Percentiles rank a stretch among this genome's conserved stretches.
Evolutionary conservation across 92 coral and sea anemone species (phyloP).

Genomic region (Paramuricea clavata): DNA sequence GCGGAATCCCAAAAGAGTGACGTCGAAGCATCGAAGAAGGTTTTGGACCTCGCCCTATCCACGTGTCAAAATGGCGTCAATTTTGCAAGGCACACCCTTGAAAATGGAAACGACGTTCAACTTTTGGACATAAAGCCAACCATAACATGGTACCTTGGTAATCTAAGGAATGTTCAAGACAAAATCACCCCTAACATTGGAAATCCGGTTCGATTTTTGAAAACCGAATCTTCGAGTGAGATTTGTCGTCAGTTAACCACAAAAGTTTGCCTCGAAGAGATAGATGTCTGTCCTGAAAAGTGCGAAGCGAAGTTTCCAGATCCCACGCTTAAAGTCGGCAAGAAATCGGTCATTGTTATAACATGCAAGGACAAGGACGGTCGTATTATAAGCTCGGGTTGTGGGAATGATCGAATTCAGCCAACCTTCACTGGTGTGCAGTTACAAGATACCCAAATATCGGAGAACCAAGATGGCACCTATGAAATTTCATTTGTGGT

Average conservation of each 20-base stretch:
- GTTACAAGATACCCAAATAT: not conserved
- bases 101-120: not conserved
- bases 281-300: not conserved
- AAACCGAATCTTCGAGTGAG: not conserved
- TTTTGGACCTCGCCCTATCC: not conserved
- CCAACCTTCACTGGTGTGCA: constrained; percentile 11
- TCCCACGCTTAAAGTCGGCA: not conserved
- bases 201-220: not conserved
- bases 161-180: not conserved
- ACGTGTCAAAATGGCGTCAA: constrained; percentile 12
- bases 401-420: not conserved
- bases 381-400: not conserved
- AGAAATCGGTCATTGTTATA: not conserved
- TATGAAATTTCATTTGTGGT: not conserved
- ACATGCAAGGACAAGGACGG: constrained; percentile 15
- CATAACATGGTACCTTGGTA: not conserved
- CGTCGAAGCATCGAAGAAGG: not conserved
- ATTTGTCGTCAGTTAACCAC: not conserved
- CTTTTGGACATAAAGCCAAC: not conserved
- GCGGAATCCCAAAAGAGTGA: not conserved
- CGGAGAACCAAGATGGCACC: constrained; percentile 1
- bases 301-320: constrained; percentile 5
- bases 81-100: not conserved
- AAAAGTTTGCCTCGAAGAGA: not conserved
- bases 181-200: not conserved